Conservation (phyloP, 2,797 vertebrate species). For the Falco cherrug region DNA sequence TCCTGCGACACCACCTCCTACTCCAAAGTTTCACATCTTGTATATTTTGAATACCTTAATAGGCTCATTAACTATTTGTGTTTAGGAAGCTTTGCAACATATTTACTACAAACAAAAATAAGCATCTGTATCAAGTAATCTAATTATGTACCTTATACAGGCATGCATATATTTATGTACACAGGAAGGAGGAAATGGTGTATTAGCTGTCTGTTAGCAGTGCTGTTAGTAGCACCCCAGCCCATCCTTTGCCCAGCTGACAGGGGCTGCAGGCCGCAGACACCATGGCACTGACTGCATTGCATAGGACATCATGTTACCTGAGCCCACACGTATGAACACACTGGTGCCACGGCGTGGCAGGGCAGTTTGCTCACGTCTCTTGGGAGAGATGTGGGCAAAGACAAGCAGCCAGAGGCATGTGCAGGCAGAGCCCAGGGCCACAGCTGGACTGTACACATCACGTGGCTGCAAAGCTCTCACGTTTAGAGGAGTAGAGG, state of each 20-base stretch:
- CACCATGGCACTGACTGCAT: rapidly evolving
- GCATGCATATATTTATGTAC: background rate
- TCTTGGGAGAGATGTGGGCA: rapidly evolving
- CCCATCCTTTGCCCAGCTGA: background rate
- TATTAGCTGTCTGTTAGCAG: background rate
- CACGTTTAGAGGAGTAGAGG: background rate
- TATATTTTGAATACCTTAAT: slow-evolving; percentile 20
- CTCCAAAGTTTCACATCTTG: background rate
- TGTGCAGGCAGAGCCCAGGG: background rate
- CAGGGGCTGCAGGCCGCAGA: background rate
- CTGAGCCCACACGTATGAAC: rapidly evolving
- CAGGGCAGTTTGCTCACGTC: background rate
- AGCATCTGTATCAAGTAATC: background rate
- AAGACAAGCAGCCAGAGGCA: rapidly evolving
- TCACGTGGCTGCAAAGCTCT: background rate
- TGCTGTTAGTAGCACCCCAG: background rate
- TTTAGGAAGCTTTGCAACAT: background rate
- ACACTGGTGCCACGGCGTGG: rapidly evolving
- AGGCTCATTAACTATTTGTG: background rate
- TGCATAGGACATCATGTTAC: rapidly evolving
- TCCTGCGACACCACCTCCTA: background rate
- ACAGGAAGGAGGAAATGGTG: background rate
- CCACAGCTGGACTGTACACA: rapidly evolving
- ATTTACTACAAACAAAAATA: slow-evolving; percentile 31
- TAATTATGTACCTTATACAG: background rate